A percentile compares a stretch with the other conserved stretches of the same genome.
These are phyloP conservation scores for Sebastes fasciatus DNA, from an alignment of 2,113 vertebrate genomes.

Conservation along the genomic window DNA sequence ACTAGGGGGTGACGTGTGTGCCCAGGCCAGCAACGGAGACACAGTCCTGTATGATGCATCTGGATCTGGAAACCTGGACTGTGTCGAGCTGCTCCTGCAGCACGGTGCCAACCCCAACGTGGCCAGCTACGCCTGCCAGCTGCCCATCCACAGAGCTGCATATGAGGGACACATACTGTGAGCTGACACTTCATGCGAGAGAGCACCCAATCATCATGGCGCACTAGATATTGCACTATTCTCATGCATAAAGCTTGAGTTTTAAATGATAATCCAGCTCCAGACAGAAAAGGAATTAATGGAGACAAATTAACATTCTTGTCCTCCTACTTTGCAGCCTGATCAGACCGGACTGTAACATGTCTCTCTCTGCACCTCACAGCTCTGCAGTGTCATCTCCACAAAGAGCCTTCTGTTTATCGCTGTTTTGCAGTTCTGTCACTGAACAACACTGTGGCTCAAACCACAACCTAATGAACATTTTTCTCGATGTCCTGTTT, in stretches of 20 bases:
- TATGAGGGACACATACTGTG: conserved; percentile 91
- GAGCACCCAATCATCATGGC: not conserved
- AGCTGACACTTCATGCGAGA: conserved; percentile 62
- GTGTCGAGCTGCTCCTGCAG: conserved; percentile 86
- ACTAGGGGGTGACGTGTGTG: conserved; percentile 87
- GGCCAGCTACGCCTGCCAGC: conserved; percentile 86
- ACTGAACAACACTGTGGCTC: conserved; percentile 52
- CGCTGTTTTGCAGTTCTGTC: conserved; percentile 50
- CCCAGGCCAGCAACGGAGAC: conserved; percentile 86
- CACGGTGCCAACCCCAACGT: conserved; percentile 88
- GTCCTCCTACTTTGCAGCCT: conserved; percentile 27
- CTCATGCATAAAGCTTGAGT: conserved; percentile 10
- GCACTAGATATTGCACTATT: not conserved
- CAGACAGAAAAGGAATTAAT: not conserved
- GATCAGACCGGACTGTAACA: conserved; percentile 20
- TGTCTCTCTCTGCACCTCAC: conserved; percentile 34
- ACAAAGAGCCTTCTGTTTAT: conserved; percentile 70
- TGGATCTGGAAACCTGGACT: conserved; percentile 88
- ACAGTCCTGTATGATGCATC: conserved; percentile 89
- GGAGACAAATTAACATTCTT: conserved; percentile 41
- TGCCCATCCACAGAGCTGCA: conserved; percentile 90
- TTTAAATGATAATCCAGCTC: conserved; percentile 14
- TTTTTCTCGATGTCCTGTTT: conserved; percentile 52
- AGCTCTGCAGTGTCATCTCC: conserved; percentile 49
- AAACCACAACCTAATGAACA: conserved; percentile 63